Conservation (phyloP, 2,797 vertebrate genomes). For the Parauchenoglanis ngamensis region DNA sequence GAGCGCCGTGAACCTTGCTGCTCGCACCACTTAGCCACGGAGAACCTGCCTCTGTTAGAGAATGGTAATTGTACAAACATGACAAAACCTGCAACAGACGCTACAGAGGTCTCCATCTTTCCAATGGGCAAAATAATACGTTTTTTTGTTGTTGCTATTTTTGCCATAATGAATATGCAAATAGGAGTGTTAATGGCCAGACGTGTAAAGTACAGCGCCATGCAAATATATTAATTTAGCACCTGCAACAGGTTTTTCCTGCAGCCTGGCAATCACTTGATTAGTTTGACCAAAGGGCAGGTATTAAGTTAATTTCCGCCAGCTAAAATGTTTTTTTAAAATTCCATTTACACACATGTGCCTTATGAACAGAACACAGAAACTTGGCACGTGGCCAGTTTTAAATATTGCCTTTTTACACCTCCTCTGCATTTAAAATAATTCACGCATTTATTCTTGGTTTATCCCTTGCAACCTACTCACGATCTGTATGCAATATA, state of each 20-base stretch:
- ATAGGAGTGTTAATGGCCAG: background rate
- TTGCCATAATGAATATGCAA: background rate
- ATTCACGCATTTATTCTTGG: background rate
- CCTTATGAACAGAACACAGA: background rate
- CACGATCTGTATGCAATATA: background rate
- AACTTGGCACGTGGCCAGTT: background rate
- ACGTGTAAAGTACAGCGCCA: background rate
- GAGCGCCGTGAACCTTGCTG: constrained; percentile 86
- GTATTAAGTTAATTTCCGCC: background rate
- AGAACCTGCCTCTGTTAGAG: constrained; percentile 89
- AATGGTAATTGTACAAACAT: background rate
- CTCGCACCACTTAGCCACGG: constrained; percentile 93
- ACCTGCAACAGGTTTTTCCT: background rate
- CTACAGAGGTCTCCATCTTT: background rate
- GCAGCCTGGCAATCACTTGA: background rate
- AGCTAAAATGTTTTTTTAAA: too few species aligned
- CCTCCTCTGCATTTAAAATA: background rate
- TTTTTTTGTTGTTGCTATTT: background rate
- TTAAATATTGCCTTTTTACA: background rate
- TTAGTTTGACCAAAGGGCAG: background rate
- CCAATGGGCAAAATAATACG: background rate
- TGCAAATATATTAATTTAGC: background rate
- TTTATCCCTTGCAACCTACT: background rate
- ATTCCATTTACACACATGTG: too few species aligned
- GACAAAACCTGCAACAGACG: too few species aligned